These are phyloP conservation scores for Catharus fuscescens DNA, from an alignment of 2,113 vertebrate genomes.

Conservation along the genomic window DNA sequence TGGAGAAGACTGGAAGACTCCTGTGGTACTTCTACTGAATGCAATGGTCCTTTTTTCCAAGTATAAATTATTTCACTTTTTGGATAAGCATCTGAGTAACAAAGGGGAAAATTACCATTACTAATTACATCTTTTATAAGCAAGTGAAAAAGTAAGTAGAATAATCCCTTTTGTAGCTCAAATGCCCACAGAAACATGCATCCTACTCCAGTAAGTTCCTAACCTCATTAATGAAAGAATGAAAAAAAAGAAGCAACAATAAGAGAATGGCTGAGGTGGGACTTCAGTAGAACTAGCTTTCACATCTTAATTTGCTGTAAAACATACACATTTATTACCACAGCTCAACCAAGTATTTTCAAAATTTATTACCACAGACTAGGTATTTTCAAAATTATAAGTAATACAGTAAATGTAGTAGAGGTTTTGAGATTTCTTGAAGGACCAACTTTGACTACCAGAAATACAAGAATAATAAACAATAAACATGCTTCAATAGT, in stretches of 20 bases:
- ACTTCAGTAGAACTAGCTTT: background rate
- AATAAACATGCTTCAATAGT: background rate
- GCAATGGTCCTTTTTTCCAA: constrained; percentile 95
- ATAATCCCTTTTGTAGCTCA: background rate
- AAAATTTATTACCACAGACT: background rate
- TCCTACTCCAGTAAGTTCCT: background rate
- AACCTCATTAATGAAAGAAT: background rate
- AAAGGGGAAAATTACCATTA: background rate
- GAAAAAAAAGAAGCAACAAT: background rate
- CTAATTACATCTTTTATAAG: background rate
- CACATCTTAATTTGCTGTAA: background rate
- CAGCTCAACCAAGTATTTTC: background rate
- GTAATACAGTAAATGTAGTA: background rate
- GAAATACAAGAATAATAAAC: background rate
- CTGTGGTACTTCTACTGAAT: constrained; percentile 94
- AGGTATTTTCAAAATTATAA: background rate
- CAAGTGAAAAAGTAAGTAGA: background rate
- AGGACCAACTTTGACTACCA: background rate
- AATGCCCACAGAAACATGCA: background rate
- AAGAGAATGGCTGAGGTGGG: background rate
- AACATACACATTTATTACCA: background rate
- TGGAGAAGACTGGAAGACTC: constrained; percentile 98
- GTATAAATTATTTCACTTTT: constrained; percentile 98
- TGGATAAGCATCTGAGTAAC: constrained; percentile 91
- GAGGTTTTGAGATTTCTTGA: background rate